Conservation (phyloP, 2,113 vertebrate species). For the Microcebus tavaratra region DNA sequence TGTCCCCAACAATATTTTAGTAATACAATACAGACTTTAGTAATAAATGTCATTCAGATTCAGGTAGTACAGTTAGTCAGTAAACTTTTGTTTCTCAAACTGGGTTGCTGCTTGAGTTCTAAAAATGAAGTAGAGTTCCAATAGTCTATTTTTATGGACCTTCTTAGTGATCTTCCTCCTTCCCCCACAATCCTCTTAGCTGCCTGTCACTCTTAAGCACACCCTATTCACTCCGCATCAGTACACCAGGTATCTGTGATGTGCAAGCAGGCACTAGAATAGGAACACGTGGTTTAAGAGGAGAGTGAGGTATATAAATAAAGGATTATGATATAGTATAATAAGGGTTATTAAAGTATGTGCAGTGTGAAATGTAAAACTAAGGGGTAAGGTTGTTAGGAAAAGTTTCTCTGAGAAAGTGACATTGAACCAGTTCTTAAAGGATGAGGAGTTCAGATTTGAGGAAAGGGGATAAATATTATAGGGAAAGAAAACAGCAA, state of each 20-base stretch:
- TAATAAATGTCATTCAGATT: neutral
- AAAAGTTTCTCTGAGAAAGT: neutral
- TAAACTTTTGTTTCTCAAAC: slow-evolving; percentile 15
- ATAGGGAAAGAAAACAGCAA: neutral
- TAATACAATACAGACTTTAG: neutral
- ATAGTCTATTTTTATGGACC: neutral
- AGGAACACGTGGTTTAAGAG: neutral
- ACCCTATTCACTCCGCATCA: fast-evolving
- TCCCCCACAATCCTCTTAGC: neutral
- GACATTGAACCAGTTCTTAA: neutral
- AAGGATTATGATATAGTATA: neutral
- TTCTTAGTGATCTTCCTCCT: neutral
- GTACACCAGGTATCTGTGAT: neutral
- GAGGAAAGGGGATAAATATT: neutral
- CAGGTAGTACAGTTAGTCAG: neutral
- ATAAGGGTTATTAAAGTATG: neutral
- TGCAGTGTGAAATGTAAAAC: neutral
- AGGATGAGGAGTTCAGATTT: neutral
- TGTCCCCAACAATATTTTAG: slow-evolving; percentile 4
- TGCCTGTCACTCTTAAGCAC: neutral
- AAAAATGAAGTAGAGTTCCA: neutral
- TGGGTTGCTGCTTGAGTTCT: neutral
- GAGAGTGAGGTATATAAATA: neutral
- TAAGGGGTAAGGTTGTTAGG: neutral
- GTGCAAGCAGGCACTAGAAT: neutral